A percentile compares a stretch with the other conserved stretches of the same genome.
These are phyloP conservation scores for Caradrina clavipalpis DNA, from an alignment of 2,888 invertebrate species.

Conservation along the genomic window DNA sequence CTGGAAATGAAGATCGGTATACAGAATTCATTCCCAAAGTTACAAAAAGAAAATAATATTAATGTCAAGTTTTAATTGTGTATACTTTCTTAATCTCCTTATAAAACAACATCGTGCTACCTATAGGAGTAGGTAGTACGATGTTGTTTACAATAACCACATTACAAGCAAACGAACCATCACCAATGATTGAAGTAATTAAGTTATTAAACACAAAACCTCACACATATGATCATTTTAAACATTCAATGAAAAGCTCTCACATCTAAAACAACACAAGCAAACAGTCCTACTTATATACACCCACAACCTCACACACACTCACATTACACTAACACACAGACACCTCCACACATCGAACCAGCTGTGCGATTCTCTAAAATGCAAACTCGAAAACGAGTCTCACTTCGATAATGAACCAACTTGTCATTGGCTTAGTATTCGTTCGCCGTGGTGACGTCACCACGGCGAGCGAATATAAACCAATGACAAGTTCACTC, in stretches of 20 bases:
- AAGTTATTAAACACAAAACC: background rate
- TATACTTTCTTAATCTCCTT: background rate
- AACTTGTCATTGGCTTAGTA: no score
- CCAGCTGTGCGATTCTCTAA: no score
- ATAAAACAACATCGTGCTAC: background rate
- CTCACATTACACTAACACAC: no score
- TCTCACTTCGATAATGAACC: no score
- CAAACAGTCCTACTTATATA: background rate
- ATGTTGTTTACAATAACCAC: background rate
- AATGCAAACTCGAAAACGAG: no score
- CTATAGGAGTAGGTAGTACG: background rate
- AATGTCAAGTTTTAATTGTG: background rate
- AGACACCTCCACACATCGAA: no score
- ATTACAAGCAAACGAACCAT: background rate
- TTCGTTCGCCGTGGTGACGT: no score
- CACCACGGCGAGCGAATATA: no score
- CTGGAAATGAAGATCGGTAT: slow-evolving; percentile 68
- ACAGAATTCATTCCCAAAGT: background rate
- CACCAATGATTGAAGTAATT: background rate
- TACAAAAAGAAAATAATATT: no score
- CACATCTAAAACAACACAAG: background rate
- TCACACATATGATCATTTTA: background rate
- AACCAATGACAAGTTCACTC: no score
- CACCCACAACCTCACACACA: background rate
- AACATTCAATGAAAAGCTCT: background rate